A percentile compares a stretch with the other conserved stretches of the same genome.
These are phyloP conservation scores for Caprella mutica DNA, from an alignment of 2,888 invertebrate genomes.

Conservation along the genomic window DNA sequence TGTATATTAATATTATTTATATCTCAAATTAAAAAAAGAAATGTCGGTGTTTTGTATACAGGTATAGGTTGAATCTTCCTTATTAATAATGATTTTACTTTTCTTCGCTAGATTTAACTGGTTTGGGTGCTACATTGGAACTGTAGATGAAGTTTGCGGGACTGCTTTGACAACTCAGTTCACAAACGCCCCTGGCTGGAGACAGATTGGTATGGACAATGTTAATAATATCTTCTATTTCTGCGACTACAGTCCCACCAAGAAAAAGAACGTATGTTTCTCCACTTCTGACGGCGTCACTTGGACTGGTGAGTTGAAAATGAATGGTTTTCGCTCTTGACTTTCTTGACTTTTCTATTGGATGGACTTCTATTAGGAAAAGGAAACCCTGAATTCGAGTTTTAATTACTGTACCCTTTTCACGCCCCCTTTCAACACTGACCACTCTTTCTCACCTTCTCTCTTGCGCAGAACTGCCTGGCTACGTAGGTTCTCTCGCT, in stretches of 20 bases:
- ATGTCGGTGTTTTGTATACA: background rate
- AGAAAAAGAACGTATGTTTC: slow-evolving; percentile 15
- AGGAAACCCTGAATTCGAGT: background rate
- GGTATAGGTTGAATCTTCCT: background rate
- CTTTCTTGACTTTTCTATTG: too few relatives aligned
- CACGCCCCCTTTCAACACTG: background rate
- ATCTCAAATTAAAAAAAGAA: background rate
- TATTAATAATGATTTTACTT: background rate
- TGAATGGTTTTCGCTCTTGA: too few relatives aligned
- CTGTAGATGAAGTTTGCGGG: background rate
- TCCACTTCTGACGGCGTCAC: slow-evolving; percentile 16
- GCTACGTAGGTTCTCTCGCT: slow-evolving; percentile 21
- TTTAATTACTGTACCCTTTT: background rate
- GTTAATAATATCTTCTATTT: slow-evolving; percentile 16
- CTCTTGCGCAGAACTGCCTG: slow-evolving; percentile 17
- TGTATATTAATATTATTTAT: background rate
- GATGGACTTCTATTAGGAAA: background rate
- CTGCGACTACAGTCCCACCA: slow-evolving; percentile 21
- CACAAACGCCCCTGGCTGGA: slow-evolving; percentile 12
- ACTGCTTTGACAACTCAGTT: background rate
- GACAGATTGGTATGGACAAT: slow-evolving; percentile 17
- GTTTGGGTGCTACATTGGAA: slow-evolving; percentile 15
- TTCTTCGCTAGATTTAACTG: slow-evolving; percentile 14
- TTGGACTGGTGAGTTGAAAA: slow-evolving; percentile 28
- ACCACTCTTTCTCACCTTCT: background rate